Conservation (phyloP, 2,113 vertebrate genomes). For the Prietella phreatophila region DNA sequence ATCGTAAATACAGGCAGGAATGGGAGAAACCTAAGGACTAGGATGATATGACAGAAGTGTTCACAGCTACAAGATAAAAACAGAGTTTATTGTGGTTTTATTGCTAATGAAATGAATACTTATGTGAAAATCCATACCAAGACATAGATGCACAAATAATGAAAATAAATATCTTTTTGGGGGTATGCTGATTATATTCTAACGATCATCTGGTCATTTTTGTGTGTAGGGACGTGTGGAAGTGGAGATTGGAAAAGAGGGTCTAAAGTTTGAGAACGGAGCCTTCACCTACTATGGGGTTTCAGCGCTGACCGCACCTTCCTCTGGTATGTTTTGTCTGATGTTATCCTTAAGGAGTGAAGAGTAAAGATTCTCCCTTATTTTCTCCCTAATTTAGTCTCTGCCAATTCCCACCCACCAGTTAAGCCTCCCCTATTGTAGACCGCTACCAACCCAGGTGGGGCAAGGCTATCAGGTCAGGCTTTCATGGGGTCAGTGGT, state of each 20-base stretch:
- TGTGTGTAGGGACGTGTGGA: slow-evolving; percentile 82
- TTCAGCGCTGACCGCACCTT: slow-evolving; percentile 79
- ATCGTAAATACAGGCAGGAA: background rate
- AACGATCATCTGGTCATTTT: background rate
- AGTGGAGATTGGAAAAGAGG: slow-evolving; percentile 91
- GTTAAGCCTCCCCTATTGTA: background rate
- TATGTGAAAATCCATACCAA: background rate
- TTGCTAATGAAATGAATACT: background rate
- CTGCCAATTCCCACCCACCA: background rate
- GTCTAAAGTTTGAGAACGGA: slow-evolving; percentile 88
- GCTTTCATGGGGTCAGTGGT: too few relatives aligned
- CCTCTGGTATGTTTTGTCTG: slow-evolving; percentile 74
- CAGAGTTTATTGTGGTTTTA: background rate
- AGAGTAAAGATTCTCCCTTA: too few relatives aligned
- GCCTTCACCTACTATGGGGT: slow-evolving; percentile 91
- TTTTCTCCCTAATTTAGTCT: background rate
- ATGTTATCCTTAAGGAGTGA: background rate
- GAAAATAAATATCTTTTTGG: too few relatives aligned
- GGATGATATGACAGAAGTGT: background rate
- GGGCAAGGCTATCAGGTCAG: background rate
- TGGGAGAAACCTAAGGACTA: background rate
- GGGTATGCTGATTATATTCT: background rate
- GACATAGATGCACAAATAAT: background rate
- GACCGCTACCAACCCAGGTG: background rate
- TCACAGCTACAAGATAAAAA: background rate